These are phyloP conservation scores for Cavia porcellus DNA, from an alignment of 2,113 vertebrate species.

Conservation along the genomic window DNA sequence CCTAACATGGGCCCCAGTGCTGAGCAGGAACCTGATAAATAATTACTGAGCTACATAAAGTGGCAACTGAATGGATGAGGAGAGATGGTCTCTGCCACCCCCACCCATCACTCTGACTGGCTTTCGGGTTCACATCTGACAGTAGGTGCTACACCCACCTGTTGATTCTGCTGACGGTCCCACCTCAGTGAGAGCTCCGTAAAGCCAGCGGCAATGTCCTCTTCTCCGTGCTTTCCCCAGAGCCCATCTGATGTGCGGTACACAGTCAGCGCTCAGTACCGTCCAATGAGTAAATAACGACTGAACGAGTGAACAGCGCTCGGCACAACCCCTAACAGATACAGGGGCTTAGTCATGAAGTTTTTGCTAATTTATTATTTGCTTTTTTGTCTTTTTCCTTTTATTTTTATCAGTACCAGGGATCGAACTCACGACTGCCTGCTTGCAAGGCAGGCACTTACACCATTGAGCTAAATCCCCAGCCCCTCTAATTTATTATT, in stretches of 20 bases:
- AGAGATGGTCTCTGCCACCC: not conserved
- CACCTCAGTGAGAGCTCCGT: not conserved
- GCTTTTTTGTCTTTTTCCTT: no score
- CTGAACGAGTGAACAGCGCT: not conserved
- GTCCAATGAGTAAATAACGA: not conserved
- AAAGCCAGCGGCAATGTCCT: not conserved
- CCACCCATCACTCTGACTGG: not conserved
- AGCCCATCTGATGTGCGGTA: not conserved
- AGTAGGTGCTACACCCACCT: accelerated
- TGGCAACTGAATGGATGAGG: no score
- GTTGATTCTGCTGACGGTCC: not conserved
- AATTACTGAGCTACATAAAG: not conserved
- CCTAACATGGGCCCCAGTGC: not conserved
- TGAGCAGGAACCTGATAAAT: conserved; percentile 28
- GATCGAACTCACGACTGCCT: no score
- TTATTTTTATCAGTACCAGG: no score
- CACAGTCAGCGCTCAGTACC: accelerated
- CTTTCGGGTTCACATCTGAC: not conserved
- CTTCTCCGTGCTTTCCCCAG: not conserved
- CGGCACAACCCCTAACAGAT: not conserved
- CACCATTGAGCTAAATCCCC: no score
- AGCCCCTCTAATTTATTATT: no score
- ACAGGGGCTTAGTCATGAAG: accelerated
- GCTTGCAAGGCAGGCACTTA: no score
- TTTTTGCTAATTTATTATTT: not conserved